Evolutionary conservation across 2,797 vertebrate species (phyloP), one percentile per base, ranked within the genome.

Genomic region (Artibeus lituratus): DNA sequence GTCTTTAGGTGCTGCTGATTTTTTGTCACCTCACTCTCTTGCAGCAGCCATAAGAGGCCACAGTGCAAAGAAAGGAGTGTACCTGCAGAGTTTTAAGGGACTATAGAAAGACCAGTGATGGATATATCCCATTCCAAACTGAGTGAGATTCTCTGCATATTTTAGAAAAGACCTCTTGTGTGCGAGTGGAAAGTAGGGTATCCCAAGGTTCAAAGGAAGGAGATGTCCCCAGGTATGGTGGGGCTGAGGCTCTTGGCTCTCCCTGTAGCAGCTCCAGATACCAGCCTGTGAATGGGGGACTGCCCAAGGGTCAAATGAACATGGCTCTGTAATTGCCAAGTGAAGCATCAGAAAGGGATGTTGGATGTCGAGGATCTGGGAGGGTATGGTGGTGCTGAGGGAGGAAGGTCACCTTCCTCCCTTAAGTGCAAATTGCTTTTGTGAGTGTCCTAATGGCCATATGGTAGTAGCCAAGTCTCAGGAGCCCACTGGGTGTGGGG

Each of bases 71-170:
- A 87, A 0, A 51, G 83, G 35, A 78, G 72, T 7, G 0, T 0
- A 21, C 32, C 29, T 53, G 53, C 69, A 87, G 96, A 37, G 29
- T 94, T 97, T 94, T 85, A 49, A 39, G 55, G 53, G 65, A 55
- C 73, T 3, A 1, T n/a, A 90, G 57, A 14, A 69, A 69, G 26
- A 22, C 29, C 62, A 57, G 2, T 12, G 1, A 8, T n/a, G 65
- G 18, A 2, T 4, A 1, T 22, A 24, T 10, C 35, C 53, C 1
- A 0, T 15, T 73, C 2, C 74, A 89, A 69, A 81, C 24, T 51
- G 32, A 72, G 47, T 67, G 55, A 24, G 35, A 32, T 72, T 78
- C 82, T 39, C 72, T 77, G 92, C 35, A 6, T 4, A 37, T 78
- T 5, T 7, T 83, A 26, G 37, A 10, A 70, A 42, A 5, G 1